These are phyloP conservation scores for Lophura nycthemera DNA, from an alignment of 2,113 vertebrate species.

Conservation along the genomic window DNA sequence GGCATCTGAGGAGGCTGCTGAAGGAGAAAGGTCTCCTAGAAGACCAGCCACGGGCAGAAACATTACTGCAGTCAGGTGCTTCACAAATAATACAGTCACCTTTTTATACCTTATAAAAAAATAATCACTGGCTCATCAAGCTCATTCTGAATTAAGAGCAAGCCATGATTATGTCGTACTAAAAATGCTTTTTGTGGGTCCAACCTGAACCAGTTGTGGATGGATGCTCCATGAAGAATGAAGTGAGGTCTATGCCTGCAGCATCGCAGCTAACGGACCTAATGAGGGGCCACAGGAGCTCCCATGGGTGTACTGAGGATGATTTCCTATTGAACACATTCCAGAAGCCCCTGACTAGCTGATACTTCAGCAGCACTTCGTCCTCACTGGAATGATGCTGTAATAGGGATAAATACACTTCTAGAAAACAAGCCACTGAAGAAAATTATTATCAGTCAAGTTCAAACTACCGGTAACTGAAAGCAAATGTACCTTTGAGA, in stretches of 20 bases:
- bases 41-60: neutral
- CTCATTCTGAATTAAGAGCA: conserved; percentile 1
- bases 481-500: conserved; percentile 25
- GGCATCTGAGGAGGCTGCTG: neutral
- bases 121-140: neutral
- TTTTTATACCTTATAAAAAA: conserved; percentile 29
- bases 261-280: neutral
- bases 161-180: neutral
- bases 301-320: fast-evolving
- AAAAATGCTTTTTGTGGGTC: neutral
- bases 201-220: conserved; percentile 8
- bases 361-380: neutral
- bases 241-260: conserved; percentile 29
- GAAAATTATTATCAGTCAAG: neutral
- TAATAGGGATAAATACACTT: neutral
- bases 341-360: neutral
- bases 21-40: neutral
- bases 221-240: neutral
- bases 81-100: neutral
- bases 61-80: neutral
- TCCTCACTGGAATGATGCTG: neutral
- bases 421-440: neutral
- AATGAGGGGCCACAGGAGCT: neutral
- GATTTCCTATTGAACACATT: neutral
- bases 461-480: neutral